Evolutionary conservation across 2,888 invertebrate genomes (phyloP).

Genomic region (Mesorhabditis sp.): DNA sequence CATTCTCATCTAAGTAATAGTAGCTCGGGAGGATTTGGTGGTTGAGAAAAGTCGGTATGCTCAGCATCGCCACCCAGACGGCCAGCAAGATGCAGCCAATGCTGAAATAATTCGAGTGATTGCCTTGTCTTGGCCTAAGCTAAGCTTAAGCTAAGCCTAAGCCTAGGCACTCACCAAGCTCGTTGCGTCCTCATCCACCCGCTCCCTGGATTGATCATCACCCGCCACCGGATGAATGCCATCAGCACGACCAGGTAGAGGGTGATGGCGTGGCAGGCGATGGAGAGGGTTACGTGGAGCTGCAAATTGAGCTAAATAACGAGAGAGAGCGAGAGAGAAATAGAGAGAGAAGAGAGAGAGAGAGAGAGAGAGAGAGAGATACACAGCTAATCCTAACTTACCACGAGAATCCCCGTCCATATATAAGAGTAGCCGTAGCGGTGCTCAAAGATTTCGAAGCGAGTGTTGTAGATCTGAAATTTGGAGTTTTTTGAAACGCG

Average conservation of each 20-base stretch:
- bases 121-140: too few relatives aligned
- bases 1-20: background rate
- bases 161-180: background rate
- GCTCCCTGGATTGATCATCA: constrained; percentile 22
- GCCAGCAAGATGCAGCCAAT: constrained; percentile 25
- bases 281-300: constrained; percentile 40
- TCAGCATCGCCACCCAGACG: constrained; percentile 30
- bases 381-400: background rate
- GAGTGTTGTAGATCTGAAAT: constrained; percentile 43
- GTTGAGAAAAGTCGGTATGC: constrained; percentile 40
- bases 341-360: too few relatives aligned
- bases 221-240: constrained; percentile 47
- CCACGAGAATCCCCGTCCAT: constrained; percentile 43
- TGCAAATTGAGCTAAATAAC: constrained; percentile 1
- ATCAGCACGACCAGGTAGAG: constrained; percentile 48
- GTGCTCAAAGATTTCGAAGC: constrained; percentile 39
- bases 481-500: background rate
- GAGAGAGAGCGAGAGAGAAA: too few relatives aligned
- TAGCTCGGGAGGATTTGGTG: constrained; percentile 24
- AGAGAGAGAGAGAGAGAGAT: too few relatives aligned
- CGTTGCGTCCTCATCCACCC: constrained; percentile 5
- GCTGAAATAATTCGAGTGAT: constrained; percentile 18
- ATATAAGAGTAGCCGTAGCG: constrained; percentile 35
- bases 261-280: constrained; percentile 46
- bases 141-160: too few relatives aligned